A percentile compares a stretch with the other conserved stretches of the same genome.
Conservation (phyloP, 2,113 vertebrate genomes). For the Petromus typicus region DNA sequence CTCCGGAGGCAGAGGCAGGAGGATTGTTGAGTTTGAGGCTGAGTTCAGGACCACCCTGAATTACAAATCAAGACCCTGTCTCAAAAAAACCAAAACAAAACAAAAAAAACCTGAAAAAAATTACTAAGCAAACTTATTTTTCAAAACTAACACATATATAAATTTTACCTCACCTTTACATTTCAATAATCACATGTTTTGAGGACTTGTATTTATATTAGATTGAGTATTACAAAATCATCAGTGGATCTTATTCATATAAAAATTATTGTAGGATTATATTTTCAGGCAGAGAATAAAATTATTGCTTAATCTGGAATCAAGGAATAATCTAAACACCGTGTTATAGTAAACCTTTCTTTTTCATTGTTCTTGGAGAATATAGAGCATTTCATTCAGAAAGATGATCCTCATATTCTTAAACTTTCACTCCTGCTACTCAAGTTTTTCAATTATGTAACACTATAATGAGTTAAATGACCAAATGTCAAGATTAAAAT, state of each 20-base stretch:
- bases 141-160: constrained; percentile 33
- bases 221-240: constrained; percentile 19
- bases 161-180: background rate
- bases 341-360: background rate
- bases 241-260: constrained; percentile 30
- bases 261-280: constrained; percentile 25
- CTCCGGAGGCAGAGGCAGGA: too few species aligned
- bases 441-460: constrained; percentile 63
- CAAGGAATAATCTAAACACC: constrained; percentile 39
- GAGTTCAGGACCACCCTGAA: too few species aligned
- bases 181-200: constrained; percentile 51
- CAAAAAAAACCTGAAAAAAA: too few species aligned
- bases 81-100: too few species aligned
- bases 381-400: constrained; percentile 32
- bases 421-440: constrained; percentile 49
- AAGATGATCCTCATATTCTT: constrained; percentile 62
- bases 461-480: constrained; percentile 23
- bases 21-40: too few species aligned
- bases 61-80: too few species aligned
- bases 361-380: constrained; percentile 45
- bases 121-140: constrained; percentile 27
- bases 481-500: constrained; percentile 61
- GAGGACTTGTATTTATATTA: background rate
- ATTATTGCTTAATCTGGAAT: constrained; percentile 49
- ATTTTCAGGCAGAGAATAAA: constrained; percentile 47